Conservation (phyloP, 2,113 vertebrate species). For the Orcinus orca region DNA sequence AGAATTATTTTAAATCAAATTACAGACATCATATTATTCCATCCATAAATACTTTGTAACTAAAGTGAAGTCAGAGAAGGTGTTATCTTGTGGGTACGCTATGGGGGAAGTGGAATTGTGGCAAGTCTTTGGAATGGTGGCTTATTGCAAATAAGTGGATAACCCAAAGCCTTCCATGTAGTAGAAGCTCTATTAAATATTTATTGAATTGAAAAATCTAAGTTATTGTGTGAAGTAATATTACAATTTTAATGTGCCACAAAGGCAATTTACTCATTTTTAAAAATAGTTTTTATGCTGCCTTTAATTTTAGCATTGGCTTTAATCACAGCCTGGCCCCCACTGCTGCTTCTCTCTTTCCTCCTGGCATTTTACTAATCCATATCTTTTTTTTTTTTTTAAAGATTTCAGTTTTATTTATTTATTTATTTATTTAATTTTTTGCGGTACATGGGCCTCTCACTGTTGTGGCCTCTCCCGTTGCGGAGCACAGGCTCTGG, state of each 20-base stretch:
- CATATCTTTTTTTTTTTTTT: neutral
- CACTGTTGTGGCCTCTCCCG: too few relatives aligned
- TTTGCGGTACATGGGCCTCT: too few relatives aligned
- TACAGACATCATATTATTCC: neutral
- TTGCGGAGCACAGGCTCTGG: too few relatives aligned
- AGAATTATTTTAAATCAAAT: slow-evolving; percentile 30
- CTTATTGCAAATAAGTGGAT: neutral
- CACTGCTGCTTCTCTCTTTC: neutral
- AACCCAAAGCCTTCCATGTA: neutral
- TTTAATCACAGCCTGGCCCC: neutral
- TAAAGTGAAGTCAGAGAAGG: neutral
- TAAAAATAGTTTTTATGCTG: slow-evolving; percentile 38
- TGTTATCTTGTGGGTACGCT: neutral
- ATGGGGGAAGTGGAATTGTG: neutral
- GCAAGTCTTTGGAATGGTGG: neutral
- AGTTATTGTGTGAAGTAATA: neutral
- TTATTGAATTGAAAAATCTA: slow-evolving; percentile 5
- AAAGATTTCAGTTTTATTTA: too few relatives aligned
- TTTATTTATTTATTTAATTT: too few relatives aligned
- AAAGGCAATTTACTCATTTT: slow-evolving; percentile 39
- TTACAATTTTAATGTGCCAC: neutral
- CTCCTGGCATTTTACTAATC: neutral
- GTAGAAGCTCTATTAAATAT: neutral
- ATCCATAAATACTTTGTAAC: neutral
- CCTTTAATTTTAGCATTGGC: slow-evolving; percentile 27